Conservation (phyloP, 2,888 invertebrate species). For the Hedya salicella region DNA sequence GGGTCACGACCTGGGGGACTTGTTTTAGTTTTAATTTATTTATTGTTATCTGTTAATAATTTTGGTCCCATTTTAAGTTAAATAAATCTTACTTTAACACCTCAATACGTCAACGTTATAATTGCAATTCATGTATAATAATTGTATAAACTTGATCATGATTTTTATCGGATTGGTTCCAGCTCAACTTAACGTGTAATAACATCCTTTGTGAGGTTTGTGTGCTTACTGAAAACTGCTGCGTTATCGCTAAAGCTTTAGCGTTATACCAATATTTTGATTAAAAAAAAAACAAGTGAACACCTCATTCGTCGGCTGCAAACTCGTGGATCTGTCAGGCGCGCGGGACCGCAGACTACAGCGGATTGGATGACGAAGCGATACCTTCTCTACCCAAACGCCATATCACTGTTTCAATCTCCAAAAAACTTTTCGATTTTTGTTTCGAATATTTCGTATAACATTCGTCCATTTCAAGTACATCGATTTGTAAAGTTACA, state of each 20-base stretch:
- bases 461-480: background rate
- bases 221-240: background rate
- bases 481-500: background rate
- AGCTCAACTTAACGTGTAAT: background rate
- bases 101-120: too few species aligned
- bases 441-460: slow-evolving; percentile 4
- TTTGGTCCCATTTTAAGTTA: too few species aligned
- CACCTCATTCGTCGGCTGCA: slow-evolving; percentile 67
- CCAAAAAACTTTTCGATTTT: slow-evolving; percentile 22
- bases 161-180: background rate
- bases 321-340: slow-evolving; percentile 73
- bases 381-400: slow-evolving; percentile 16
- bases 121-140: too few species aligned
- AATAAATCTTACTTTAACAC: too few species aligned
- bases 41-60: too few species aligned
- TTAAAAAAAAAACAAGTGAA: slow-evolving; percentile 70
- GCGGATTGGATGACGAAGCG: slow-evolving; percentile 56
- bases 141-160: too few species aligned
- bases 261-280: slow-evolving; percentile 51
- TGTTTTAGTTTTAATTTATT: too few species aligned
- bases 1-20: too few species aligned
- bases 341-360: slow-evolving; percentile 71
- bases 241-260: slow-evolving; percentile 58
- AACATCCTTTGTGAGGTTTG: background rate
- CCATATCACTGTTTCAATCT: slow-evolving; percentile 36